These are phyloP conservation scores for Heterohyrax brucei DNA, from an alignment of 2,797 vertebrate species.

Conservation along the genomic window DNA sequence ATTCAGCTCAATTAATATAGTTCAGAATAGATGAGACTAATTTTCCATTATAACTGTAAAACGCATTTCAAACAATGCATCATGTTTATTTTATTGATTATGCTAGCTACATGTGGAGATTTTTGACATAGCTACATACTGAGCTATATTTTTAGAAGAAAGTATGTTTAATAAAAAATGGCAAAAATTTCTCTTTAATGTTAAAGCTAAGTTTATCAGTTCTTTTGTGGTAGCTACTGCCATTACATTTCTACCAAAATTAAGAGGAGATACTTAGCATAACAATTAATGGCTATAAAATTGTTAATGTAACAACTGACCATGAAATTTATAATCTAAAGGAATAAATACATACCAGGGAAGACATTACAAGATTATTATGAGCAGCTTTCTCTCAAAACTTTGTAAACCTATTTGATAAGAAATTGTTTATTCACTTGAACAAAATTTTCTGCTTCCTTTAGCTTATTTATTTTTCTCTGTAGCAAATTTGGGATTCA, in stretches of 20 bases:
- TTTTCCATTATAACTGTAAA: not conserved
- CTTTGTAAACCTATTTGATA: not conserved
- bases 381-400: not conserved
- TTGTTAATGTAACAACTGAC: not conserved
- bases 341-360: not conserved
- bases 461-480: not conserved
- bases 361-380: not conserved
- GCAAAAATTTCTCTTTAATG: not conserved
- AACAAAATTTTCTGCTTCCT: not conserved
- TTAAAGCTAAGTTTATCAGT: not conserved
- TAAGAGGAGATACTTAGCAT: not conserved
- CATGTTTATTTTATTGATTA: not conserved
- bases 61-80: not conserved
- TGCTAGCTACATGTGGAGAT: not conserved
- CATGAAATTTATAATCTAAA: not conserved
- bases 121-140: not conserved
- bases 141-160: not conserved
- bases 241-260: not conserved
- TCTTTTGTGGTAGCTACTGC: not conserved
- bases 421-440: not conserved
- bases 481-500: not conserved
- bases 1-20: too few relatives aligned
- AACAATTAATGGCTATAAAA: not conserved
- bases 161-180: not conserved
- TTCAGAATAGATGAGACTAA: too few relatives aligned